Evolutionary conservation across 2,888 invertebrate genomes (phyloP).

Genomic region (Rhagonycha fulva): DNA sequence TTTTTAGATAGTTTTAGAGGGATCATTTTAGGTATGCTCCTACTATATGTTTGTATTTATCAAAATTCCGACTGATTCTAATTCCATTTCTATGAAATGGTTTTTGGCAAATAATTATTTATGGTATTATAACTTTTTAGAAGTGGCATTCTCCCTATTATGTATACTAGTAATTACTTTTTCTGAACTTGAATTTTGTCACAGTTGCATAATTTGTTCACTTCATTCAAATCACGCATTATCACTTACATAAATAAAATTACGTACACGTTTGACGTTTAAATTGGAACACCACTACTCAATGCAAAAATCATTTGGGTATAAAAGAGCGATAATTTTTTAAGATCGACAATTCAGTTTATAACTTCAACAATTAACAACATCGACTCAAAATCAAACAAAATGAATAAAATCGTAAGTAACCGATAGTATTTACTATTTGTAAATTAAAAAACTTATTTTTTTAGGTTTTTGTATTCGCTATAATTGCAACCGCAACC

Average conservation of each 20-base stretch:
- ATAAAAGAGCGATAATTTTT: background rate
- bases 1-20: too few relatives aligned
- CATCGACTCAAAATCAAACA: background rate
- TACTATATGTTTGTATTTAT: too few relatives aligned
- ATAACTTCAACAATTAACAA: background rate
- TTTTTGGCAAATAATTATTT: too few relatives aligned
- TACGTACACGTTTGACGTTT: background rate
- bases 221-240: background rate
- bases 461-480: slow-evolving; percentile 27
- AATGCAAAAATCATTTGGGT: background rate
- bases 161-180: background rate
- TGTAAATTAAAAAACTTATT: background rate
- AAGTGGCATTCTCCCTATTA: background rate
- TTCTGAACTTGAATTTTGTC: background rate
- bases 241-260: background rate
- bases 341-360: background rate
- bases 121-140: background rate
- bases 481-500: slow-evolving; percentile 39
- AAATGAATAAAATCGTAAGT: slow-evolving; percentile 4
- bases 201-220: background rate
- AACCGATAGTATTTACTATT: background rate
- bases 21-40: too few relatives aligned
- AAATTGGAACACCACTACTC: background rate
- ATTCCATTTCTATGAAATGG: too few relatives aligned
- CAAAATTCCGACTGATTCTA: too few relatives aligned